A percentile compares a stretch with the other conserved stretches of the same genome.
phyloP scores from a whole-genome alignment of 2,797 vertebrate species.

The Saxicola maurus region DNA sequence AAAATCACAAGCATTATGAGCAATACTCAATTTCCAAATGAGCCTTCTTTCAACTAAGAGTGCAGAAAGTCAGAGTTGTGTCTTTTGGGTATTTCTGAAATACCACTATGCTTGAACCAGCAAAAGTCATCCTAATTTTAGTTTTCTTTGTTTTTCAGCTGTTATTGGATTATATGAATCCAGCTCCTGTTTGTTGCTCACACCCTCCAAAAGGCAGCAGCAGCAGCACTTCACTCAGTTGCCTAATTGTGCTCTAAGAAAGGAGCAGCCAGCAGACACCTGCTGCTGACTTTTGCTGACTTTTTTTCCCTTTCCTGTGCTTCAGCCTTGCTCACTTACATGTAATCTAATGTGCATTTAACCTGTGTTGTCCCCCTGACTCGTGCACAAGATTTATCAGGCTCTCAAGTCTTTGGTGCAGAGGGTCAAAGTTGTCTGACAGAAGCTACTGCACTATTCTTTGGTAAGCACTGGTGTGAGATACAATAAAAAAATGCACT shows the following conservation, averaged over 20 bases:
- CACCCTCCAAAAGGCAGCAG: not conserved
- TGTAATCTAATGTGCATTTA: not conserved
- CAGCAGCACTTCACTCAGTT: not conserved
- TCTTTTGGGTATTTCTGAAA: not conserved
- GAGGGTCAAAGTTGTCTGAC: not conserved
- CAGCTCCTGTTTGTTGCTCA: not conserved
- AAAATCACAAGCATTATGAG: constrained; percentile 13
- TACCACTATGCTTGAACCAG: not conserved
- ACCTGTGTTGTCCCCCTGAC: too few relatives aligned
- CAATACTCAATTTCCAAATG: constrained; percentile 23
- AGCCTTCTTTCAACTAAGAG: not conserved
- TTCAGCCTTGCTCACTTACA: not conserved
- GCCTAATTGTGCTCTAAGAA: not conserved
- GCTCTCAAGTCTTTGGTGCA: not conserved
- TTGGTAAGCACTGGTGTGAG: not conserved
- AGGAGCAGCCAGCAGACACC: fast-evolving
- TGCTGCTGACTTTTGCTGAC: not conserved
- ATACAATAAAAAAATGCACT: not conserved
- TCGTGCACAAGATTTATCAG: not conserved
- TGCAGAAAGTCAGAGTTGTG: not conserved
- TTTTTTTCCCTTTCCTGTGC: not conserved
- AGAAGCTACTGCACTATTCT: not conserved
- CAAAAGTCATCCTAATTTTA: not conserved
- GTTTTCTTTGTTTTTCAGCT: not conserved
- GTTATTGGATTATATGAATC: not conserved